phyloP scores from a whole-genome alignment of 2,797 vertebrate genomes.

The Phrynocephalus forsythii region DNA sequence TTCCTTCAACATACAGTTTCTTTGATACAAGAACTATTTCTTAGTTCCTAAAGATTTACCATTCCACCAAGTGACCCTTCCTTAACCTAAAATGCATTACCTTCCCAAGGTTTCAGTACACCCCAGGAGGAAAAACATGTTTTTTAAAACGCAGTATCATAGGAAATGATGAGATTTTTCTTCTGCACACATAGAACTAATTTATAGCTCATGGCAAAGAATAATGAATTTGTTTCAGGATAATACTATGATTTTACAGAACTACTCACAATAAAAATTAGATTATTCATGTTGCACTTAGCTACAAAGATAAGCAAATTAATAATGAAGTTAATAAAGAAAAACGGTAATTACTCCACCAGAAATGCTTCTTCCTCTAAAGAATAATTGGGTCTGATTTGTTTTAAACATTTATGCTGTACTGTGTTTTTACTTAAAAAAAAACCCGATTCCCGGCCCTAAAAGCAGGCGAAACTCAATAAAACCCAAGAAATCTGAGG shows the following conservation, averaged over 20 bases:
- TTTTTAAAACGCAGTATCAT: neutral
- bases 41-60: neutral
- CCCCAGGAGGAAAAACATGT: neutral
- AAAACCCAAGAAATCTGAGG: no score
- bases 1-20: neutral
- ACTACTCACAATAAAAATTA: neutral
- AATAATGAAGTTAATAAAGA: neutral
- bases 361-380: rapidly evolving
- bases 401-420: neutral
- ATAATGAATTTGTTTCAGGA: constrained; percentile 6
- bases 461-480: no score
- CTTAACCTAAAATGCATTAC: neutral
- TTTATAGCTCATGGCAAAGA: constrained; percentile 11
- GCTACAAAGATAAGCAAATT: neutral
- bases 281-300: neutral
- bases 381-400: no score
- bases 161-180: neutral
- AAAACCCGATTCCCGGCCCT: no score
- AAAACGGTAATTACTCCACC: no score
- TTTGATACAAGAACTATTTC: neutral
- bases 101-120: neutral
- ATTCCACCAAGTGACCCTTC: neutral
- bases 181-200: neutral
- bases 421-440: no score
- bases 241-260: neutral